Evolutionary conservation across 2,113 vertebrate species (phyloP).

Genomic region (Amia ocellicauda): DNA sequence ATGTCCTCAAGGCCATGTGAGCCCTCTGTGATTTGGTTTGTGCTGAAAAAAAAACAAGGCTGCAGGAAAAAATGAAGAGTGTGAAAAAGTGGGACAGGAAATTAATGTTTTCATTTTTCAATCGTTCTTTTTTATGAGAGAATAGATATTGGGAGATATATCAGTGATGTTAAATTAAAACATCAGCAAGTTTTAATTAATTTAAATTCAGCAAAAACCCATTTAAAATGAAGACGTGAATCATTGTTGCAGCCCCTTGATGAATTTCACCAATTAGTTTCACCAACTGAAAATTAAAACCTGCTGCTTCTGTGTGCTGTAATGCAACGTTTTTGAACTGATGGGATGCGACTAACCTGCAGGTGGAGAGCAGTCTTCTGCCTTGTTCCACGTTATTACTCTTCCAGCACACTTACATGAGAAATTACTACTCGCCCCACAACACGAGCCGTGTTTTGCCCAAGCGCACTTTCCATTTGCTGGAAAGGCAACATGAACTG

Average conservation of each 20-base stretch:
- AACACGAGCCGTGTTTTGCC: neutral
- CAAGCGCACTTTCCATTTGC: neutral
- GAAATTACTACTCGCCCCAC: neutral
- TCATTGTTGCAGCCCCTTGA: too few relatives aligned
- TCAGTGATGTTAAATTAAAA: too few relatives aligned
- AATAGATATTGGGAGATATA: too few relatives aligned
- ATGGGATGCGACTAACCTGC: slow-evolving; percentile 30
- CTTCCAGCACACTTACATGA: slow-evolving; percentile 20
- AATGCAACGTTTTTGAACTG: neutral
- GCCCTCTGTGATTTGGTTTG: neutral
- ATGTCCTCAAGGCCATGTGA: slow-evolving; percentile 1
- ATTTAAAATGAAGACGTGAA: too few relatives aligned
- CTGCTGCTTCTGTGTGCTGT: too few relatives aligned
- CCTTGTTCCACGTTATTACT: slow-evolving; percentile 10
- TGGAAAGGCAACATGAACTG: neutral
- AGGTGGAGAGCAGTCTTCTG: neutral
- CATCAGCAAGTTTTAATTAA: too few relatives aligned
- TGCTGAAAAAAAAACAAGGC: slow-evolving; percentile 7
- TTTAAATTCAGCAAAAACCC: too few relatives aligned
- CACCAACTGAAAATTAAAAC: too few relatives aligned
- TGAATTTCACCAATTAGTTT: too few relatives aligned
- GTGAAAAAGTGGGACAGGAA: too few relatives aligned
- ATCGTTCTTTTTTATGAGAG: too few relatives aligned
- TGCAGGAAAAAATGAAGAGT: neutral
- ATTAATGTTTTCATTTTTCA: too few relatives aligned